Evolutionary conservation across 2,888 invertebrate species (phyloP), one percentile per base, ranked within the genome.

Genomic region (Adelognathus sp.): DNA sequence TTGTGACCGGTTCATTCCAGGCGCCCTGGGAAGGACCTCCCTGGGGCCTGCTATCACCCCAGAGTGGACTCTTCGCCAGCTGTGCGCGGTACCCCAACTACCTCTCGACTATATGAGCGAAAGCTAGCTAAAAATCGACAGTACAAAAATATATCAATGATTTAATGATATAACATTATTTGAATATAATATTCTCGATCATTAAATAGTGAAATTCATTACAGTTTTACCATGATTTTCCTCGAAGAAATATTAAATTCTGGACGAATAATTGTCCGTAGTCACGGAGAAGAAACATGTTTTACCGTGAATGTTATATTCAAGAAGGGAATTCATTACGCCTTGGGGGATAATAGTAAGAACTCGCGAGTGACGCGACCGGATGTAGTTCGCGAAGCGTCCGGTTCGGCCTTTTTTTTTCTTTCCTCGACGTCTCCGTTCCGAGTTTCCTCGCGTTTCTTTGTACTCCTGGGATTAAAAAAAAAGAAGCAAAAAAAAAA

Each of bases 311-410:
- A 63, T n/a, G n/a, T n/a, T n/a, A 63, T 36, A 39, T 24, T 21
- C 36, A 24, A 52, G 14, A 24, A 33, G 14, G 14, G 24, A 21
- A 9, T 14, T 66, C 36, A 52, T 52, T 41, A 27, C 50, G n/a
- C n/a, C 39, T 5, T 14, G 29, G 7, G 14, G 29, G 54, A 46
- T 33, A n/a, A 41, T 33, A 61, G 11, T n/a, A 31, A 54, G 56
- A 77, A 27, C 33, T 60, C n/a, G 63, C 33, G 60, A 60, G 31
- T 76, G 71, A 31, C 41, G 58, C 29, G 58, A 70, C 46, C 74
- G 74, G 70, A 79, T 7, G 74, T 70, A 70, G n/a, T 21, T 33
- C 31, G 2, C 33, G 64, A 31, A 70, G 14, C 64, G 63, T 39
- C 39, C 27, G 24, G 24, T 66, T 31, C 9, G 9, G 58, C 39